A percentile compares a stretch with the other conserved stretches of the same genome.
Evolutionary conservation across 1,140 invertebrate species (phyloP).

Genomic region (Acyrthosiphon pisum): DNA sequence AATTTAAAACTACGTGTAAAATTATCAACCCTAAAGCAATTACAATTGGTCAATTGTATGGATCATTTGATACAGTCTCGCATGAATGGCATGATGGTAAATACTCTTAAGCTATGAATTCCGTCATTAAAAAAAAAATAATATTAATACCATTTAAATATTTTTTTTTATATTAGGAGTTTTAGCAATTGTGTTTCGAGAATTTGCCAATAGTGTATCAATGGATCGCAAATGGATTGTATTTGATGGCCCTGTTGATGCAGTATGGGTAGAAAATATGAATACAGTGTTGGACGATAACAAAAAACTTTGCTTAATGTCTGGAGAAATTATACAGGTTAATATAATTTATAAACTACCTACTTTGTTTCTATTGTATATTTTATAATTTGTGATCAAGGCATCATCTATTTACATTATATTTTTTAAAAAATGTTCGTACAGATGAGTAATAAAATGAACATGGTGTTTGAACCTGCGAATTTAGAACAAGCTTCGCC

Average conservation of each 20-base stretch:
- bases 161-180: constrained; percentile 67
- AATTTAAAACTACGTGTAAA: constrained; percentile 79
- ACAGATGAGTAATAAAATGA: constrained; percentile 81
- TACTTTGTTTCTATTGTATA: neutral
- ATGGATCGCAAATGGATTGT: constrained; percentile 87
- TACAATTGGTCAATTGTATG: constrained; percentile 91
- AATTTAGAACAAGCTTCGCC: constrained; percentile 93
- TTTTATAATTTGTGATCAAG: neutral
- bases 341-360: constrained; percentile 40
- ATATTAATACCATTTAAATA: neutral
- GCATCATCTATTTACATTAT: neutral
- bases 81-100: constrained; percentile 90
- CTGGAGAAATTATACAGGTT: constrained; percentile 82
- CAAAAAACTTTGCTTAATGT: constrained; percentile 83
- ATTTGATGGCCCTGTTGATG: constrained; percentile 78
- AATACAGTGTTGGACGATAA: constrained; percentile 87
- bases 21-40: constrained; percentile 95
- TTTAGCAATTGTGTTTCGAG: constrained; percentile 86
- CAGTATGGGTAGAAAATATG: constrained; percentile 84
- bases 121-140: neutral
- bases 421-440: constrained; percentile 24
- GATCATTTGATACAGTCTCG: constrained; percentile 86
- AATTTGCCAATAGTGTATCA: constrained; percentile 77
- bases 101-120: neutral
- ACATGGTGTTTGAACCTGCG: constrained; percentile 92